A percentile compares a stretch with the other conserved stretches of the same genome.
phyloP scores from a whole-genome alignment of 1,140 invertebrate genomes.

The Coboldia fuscipes region DNA sequence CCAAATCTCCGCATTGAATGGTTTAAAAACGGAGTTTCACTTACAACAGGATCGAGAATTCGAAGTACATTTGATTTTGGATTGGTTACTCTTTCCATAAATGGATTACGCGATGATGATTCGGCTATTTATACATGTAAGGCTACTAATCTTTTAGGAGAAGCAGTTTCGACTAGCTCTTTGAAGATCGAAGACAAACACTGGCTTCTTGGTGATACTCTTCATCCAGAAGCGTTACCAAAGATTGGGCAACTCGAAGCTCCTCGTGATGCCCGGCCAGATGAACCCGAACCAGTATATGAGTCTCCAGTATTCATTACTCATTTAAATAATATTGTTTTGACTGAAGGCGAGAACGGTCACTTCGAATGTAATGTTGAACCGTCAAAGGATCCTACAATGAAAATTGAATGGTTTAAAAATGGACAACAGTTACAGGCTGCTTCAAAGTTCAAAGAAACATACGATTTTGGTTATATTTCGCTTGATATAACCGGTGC shows the following conservation, averaged over 20 bases:
- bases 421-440: conserved; percentile 63
- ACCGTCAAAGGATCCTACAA: conserved; percentile 82
- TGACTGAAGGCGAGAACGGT: conserved; percentile 71
- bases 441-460: conserved; percentile 61
- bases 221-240: conserved; percentile 76
- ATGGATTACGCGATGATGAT: conserved; percentile 66
- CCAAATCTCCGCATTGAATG: conserved; percentile 77
- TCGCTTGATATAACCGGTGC: conserved; percentile 59
- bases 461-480: conserved; percentile 76
- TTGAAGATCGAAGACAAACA: conserved; percentile 75
- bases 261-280: conserved; percentile 35
- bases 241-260: conserved; percentile 73
- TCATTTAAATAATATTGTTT: conserved; percentile 76
- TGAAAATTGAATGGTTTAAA: conserved; percentile 81
- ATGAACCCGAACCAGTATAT: conserved; percentile 50
- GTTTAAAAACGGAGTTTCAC: conserved; percentile 78
- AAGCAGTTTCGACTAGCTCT: conserved; percentile 77
- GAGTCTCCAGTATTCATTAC: conserved; percentile 75
- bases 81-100: conserved; percentile 76
- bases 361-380: conserved; percentile 91
- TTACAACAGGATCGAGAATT: conserved; percentile 64
- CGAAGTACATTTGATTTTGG: conserved; percentile 86
- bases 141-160: conserved; percentile 66
- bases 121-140: conserved; percentile 88
- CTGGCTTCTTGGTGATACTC: conserved; percentile 67